Evolutionary conservation across 2,797 vertebrate species (phyloP).

Genomic region (Mus caroli): DNA sequence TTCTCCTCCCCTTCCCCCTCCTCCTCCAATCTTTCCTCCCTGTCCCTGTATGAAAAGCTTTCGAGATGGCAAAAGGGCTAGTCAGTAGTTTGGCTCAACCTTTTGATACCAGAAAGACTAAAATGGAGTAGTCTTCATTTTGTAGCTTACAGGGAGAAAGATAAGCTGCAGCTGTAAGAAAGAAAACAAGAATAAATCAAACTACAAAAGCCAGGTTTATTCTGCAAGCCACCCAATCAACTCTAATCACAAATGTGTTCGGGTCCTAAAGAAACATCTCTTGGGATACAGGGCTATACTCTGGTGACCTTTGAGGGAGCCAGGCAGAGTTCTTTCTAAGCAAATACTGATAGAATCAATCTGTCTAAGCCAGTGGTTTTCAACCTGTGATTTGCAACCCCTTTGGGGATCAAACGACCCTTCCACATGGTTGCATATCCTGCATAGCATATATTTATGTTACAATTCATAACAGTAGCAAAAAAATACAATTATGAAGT

Average conservation of each 20-base stretch:
- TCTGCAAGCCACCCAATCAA: neutral
- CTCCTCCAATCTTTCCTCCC: neutral
- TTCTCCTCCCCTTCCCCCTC: too few relatives aligned
- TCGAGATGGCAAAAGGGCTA: neutral
- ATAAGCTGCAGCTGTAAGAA: neutral
- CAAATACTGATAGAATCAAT: neutral
- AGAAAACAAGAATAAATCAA: neutral
- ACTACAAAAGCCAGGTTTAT: neutral
- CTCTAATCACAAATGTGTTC: neutral
- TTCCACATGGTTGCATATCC: neutral
- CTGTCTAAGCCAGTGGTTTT: neutral
- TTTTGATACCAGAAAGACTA: neutral
- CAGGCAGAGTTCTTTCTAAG: neutral
- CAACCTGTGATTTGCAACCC: neutral
- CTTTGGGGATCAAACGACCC: neutral
- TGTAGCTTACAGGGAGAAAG: neutral
- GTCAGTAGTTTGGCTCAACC: neutral
- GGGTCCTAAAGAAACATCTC: neutral
- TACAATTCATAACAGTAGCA: neutral
- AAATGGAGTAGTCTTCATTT: neutral
- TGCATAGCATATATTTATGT: neutral
- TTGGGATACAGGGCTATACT: fast-evolving
- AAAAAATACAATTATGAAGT: neutral
- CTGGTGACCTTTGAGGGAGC: neutral
- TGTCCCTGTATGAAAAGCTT: neutral